A percentile compares a stretch with the other conserved stretches of the same genome.
phyloP scores from a whole-genome alignment of 2,888 invertebrate genomes.

The Mythimna pallens region DNA sequence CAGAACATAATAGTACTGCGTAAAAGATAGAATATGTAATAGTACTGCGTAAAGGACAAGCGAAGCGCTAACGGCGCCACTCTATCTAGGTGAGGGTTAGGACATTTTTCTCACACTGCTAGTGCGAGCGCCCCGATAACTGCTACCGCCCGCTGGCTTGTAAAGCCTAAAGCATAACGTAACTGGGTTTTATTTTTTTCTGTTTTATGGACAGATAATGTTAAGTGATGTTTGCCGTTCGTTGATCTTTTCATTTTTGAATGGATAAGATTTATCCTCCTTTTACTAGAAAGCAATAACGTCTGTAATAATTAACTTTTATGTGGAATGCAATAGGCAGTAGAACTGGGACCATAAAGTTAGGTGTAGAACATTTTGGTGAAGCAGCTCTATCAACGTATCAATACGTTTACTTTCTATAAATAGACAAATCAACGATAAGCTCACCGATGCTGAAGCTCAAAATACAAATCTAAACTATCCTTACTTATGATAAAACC shows the following conservation, averaged over 20 bases:
- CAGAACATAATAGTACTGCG: slow-evolving; percentile 23
- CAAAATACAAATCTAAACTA: slow-evolving; percentile 14
- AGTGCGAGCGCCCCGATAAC: slow-evolving; percentile 67
- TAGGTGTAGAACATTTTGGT: background rate
- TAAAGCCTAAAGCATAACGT: slow-evolving; percentile 44
- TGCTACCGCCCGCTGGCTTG: slow-evolving; percentile 64
- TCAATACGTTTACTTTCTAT: background rate
- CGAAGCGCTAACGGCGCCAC: slow-evolving; percentile 69
- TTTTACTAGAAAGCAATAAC: background rate
- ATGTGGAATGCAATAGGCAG: background rate
- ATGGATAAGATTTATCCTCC: background rate
- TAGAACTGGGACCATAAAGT: background rate
- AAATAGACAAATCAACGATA: background rate
- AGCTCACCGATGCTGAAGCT: background rate
- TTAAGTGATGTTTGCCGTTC: slow-evolving; percentile 3
- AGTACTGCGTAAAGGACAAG: slow-evolving; percentile 48
- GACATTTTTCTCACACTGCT: slow-evolving; percentile 87
- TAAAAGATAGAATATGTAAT: slow-evolving; percentile 4
- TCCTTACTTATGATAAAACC: too few species aligned
- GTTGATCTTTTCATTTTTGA: background rate
- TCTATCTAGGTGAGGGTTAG: slow-evolving; percentile 86
- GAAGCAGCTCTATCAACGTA: background rate
- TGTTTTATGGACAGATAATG: background rate
- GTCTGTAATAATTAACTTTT: background rate
- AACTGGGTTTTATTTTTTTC: slow-evolving; percentile 8